phyloP scores from a whole-genome alignment of 2,888 invertebrate species.

The Perithous albicinctus region DNA sequence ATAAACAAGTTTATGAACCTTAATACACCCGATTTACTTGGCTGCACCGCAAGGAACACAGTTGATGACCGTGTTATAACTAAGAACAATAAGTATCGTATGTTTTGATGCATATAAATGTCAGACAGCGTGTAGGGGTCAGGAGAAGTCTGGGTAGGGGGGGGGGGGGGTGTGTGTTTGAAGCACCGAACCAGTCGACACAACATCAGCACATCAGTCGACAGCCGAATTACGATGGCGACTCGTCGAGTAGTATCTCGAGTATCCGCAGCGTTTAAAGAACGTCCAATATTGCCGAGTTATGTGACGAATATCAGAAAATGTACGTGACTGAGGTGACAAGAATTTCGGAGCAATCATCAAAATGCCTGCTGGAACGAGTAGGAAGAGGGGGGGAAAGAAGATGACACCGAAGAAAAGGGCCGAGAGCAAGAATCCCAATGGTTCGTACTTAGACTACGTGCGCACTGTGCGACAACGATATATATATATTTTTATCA shows the following conservation, averaged over 20 bases:
- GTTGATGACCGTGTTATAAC: neutral
- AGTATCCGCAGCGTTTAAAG: constrained; percentile 55
- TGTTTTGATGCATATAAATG: neutral
- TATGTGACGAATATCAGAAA: constrained; percentile 51
- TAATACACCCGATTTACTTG: too few relatives aligned
- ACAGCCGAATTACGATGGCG: constrained; percentile 56
- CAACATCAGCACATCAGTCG: constrained; percentile 19
- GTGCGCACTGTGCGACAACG: too few relatives aligned
- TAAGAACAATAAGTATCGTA: neutral
- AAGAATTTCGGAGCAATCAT: constrained; percentile 30
- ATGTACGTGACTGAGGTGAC: constrained; percentile 54
- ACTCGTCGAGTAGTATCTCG: constrained; percentile 53
- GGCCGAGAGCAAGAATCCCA: constrained; percentile 56
- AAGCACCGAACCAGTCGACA: neutral
- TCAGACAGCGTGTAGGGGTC: too few relatives aligned
- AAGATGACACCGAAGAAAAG: constrained; percentile 64
- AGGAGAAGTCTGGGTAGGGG: too few relatives aligned
- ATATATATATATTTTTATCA: constrained; percentile 1
- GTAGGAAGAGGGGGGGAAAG: constrained; percentile 55
- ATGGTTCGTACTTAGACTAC: constrained; percentile 34
- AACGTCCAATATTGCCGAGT: constrained; percentile 49
- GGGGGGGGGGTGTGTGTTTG: neutral
- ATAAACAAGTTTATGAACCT: too few relatives aligned
- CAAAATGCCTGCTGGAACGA: constrained; percentile 64
- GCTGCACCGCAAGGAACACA: too few relatives aligned